A percentile compares a stretch with the other conserved stretches of the same genome.
phyloP scores from a whole-genome alignment of 2,113 vertebrate genomes.

The Lipophrys pholis region DNA sequence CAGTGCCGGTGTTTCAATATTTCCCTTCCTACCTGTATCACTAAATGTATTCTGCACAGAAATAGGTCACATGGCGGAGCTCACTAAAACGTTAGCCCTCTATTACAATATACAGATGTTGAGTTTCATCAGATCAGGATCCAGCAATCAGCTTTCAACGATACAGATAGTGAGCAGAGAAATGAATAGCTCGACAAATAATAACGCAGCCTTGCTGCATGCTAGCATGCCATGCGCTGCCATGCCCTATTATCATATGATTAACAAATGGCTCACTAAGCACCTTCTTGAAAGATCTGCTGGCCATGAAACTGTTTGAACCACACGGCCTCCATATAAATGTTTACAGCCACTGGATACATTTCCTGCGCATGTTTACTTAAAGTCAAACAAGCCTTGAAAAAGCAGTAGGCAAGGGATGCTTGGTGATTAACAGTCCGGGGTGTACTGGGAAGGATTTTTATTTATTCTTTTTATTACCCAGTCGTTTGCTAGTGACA shows the following conservation, averaged over 20 bases:
- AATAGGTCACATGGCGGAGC: constrained; percentile 63
- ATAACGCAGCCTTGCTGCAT: constrained; percentile 21
- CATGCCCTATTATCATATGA: constrained; percentile 68
- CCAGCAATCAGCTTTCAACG: constrained; percentile 42
- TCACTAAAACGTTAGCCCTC: constrained; percentile 40
- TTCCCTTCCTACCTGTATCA: constrained; percentile 45
- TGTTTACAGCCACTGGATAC: constrained; percentile 79
- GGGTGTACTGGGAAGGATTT: constrained; percentile 61
- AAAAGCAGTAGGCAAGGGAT: constrained; percentile 66
- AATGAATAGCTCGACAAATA: constrained; percentile 56
- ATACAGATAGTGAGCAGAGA: constrained; percentile 45
- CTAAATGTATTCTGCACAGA: constrained; percentile 43
- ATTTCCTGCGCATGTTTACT: constrained; percentile 82
- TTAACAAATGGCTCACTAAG: constrained; percentile 71
- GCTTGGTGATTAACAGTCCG: constrained; percentile 74
- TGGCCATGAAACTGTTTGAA: constrained; percentile 73
- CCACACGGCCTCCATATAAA: constrained; percentile 70
- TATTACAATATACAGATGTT: constrained; percentile 57
- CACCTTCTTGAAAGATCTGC: constrained; percentile 75
- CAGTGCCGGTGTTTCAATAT: background rate
- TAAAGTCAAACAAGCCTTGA: constrained; percentile 80
- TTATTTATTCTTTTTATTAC: constrained; percentile 62
- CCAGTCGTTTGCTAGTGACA: constrained; percentile 71
- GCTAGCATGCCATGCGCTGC: constrained; percentile 60
- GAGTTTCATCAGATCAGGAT: constrained; percentile 59